Evolutionary conservation across 2,113 vertebrate species (phyloP).

Genomic region (Puffinus mauretanicus): DNA sequence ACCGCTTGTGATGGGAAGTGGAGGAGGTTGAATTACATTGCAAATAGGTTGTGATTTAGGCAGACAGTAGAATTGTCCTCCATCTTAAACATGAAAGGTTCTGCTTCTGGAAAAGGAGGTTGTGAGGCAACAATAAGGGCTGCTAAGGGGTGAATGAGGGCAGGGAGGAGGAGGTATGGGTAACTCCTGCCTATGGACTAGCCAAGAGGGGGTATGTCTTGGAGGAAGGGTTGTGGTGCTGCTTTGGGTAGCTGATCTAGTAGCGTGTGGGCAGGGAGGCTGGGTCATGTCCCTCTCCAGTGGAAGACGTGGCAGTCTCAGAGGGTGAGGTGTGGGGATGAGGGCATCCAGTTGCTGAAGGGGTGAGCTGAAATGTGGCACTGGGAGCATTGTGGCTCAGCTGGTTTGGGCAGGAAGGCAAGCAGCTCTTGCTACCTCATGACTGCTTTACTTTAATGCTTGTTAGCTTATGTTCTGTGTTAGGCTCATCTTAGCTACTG

Average conservation of each 20-base stretch:
- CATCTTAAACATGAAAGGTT: neutral
- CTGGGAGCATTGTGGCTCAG: neutral
- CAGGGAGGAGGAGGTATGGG: neutral
- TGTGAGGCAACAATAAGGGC: neutral
- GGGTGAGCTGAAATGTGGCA: neutral
- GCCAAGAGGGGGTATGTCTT: neutral
- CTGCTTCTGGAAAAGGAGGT: neutral
- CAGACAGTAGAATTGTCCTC: neutral
- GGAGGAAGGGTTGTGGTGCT: neutral
- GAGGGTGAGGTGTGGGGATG: neutral
- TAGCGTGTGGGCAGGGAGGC: rapidly evolving
- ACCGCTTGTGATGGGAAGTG: neutral
- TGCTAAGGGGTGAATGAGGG: neutral
- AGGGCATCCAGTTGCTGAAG: neutral
- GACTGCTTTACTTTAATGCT: neutral
- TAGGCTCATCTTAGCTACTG: neutral
- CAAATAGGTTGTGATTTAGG: neutral
- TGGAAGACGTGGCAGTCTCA: neutral
- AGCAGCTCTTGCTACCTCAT: neutral
- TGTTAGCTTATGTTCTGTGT: neutral
- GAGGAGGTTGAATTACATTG: neutral
- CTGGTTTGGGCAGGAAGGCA: neutral
- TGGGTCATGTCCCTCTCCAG: neutral
- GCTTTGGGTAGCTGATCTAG: neutral
- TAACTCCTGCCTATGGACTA: neutral